phyloP scores from a whole-genome alignment of 2,797 vertebrate genomes.

The Coregonus sp. region DNA sequence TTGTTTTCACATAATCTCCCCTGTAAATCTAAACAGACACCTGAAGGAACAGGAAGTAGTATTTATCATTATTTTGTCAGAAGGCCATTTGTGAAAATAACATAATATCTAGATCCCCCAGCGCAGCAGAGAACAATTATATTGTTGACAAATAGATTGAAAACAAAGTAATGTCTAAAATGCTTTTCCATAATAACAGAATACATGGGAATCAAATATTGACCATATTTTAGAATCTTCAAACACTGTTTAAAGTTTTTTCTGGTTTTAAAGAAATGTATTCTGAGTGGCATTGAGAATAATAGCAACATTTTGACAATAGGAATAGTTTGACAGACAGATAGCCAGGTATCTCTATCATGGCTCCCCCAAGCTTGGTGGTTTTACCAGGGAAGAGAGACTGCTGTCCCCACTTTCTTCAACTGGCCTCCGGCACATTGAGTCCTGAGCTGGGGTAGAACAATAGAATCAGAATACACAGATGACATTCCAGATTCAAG shows the following conservation, averaged over 20 bases:
- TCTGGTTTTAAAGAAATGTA: too few relatives aligned
- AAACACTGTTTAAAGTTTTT: too few relatives aligned
- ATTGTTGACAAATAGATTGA: conserved; percentile 12
- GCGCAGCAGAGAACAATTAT: neutral
- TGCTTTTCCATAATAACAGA: conserved; percentile 29
- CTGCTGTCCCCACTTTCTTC: conserved; percentile 71
- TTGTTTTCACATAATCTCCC: neutral
- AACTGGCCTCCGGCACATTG: conserved; percentile 63
- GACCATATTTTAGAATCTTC: conserved; percentile 7
- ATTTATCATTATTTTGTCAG: conserved; percentile 46
- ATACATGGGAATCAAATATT: conserved; percentile 51
- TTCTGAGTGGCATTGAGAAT: neutral
- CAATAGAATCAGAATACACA: conserved; percentile 1
- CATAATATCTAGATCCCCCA: conserved; percentile 1
- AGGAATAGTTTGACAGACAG: neutral
- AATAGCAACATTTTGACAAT: neutral
- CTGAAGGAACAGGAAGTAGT: neutral
- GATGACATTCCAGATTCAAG: neutral
- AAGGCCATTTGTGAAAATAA: conserved; percentile 13
- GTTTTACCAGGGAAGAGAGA: conserved; percentile 48
- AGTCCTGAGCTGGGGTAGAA: conserved; percentile 56
- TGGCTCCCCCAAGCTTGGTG: conserved; percentile 30
- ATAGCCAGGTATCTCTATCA: conserved; percentile 32
- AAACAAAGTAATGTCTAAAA: neutral
- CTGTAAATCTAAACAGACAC: neutral